phyloP scores from a whole-genome alignment of 2,888 invertebrate species.

The Tolmerus cingulatus region DNA sequence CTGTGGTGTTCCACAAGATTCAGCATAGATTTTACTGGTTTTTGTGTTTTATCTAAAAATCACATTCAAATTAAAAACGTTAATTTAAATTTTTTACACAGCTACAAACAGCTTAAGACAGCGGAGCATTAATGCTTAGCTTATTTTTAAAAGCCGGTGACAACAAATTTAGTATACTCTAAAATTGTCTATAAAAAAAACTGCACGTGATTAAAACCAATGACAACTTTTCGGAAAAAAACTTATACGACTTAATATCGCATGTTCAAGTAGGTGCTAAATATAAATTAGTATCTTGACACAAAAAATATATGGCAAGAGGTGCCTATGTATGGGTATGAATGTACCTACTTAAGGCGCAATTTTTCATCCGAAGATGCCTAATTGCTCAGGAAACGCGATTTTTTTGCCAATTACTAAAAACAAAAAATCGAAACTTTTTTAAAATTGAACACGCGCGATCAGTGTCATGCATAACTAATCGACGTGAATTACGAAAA shows the following conservation, averaged over 20 bases:
- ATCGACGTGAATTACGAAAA: not conserved
- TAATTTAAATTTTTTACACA: no score
- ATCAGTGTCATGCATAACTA: not conserved
- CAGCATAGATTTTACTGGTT: no score
- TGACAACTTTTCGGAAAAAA: not conserved
- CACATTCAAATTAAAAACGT: no score
- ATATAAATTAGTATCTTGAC: not conserved
- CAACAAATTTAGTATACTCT: no score
- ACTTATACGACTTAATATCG: not conserved
- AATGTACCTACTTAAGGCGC: not conserved
- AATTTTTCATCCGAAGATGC: not conserved
- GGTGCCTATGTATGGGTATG: no score
- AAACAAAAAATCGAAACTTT: not conserved
- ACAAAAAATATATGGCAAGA: not conserved
- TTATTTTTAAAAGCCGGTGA: not conserved
- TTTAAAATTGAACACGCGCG: not conserved
- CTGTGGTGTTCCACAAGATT: no score
- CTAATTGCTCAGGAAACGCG: not conserved
- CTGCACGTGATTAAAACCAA: not conserved
- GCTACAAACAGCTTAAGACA: no score
- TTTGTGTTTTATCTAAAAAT: no score
- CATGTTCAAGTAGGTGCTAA: not conserved
- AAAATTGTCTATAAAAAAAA: not conserved
- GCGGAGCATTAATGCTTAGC: not conserved
- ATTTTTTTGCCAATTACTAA: not conserved